Conservation (phyloP, 1,140 invertebrate species). For the Conus ventricosus region DNA sequence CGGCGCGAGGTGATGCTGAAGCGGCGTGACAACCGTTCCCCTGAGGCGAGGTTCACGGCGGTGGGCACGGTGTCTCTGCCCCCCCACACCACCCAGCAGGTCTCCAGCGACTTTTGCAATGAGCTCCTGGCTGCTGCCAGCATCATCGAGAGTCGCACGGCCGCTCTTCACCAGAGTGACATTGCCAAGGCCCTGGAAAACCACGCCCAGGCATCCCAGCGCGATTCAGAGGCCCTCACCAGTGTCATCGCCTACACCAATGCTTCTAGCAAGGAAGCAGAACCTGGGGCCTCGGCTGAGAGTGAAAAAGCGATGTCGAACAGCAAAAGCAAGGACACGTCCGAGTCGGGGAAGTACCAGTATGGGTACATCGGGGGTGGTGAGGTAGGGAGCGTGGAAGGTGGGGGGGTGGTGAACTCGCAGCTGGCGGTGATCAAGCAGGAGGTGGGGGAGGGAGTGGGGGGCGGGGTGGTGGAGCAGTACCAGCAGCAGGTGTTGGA, state of each 20-base stretch:
- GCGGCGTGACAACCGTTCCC: constrained; percentile 30
- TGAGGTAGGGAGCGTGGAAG: background rate
- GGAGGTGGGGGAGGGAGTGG: constrained; percentile 12
- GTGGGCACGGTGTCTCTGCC: constrained; percentile 26
- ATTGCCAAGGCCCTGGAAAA: background rate
- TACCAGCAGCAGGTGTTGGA: background rate
- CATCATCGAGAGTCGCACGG: constrained; percentile 46
- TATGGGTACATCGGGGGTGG: background rate
- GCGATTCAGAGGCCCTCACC: background rate
- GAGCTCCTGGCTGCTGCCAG: constrained; percentile 47
- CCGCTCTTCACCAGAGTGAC: constrained; percentile 19
- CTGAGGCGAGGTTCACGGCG: constrained; percentile 25
- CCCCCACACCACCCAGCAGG: background rate
- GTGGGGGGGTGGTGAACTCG: background rate
- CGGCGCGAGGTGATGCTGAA: constrained; percentile 38
- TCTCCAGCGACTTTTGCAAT: constrained; percentile 41
- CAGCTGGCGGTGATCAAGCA: constrained; percentile 20
- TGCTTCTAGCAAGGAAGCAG: background rate
- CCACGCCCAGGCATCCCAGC: background rate
- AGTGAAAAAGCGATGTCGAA: background rate
- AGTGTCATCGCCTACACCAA: constrained; percentile 1
- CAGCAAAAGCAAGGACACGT: background rate
- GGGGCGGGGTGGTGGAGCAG: background rate
- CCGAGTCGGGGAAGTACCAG: background rate
- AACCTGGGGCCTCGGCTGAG: background rate